phyloP scores from a whole-genome alignment of 2,113 vertebrate species.

The Meriones unguiculatus region DNA sequence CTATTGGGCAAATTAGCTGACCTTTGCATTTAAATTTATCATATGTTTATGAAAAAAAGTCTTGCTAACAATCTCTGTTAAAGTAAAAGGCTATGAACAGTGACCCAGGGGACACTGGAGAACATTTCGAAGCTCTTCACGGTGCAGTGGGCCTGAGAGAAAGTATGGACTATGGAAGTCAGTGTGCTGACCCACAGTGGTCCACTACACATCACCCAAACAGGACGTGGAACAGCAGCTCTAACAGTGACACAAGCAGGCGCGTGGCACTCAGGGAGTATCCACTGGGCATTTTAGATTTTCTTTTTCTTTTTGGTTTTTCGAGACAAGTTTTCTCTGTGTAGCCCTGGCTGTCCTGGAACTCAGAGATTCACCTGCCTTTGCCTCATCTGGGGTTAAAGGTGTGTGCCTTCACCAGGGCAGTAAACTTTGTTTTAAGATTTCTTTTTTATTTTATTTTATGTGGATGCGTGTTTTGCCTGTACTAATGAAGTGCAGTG shows the following conservation, averaged over 20 bases:
- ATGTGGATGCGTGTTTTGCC: not conserved
- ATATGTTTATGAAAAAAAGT: not conserved
- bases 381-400: too few species aligned
- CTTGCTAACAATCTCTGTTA: not conserved
- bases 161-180: too few species aligned
- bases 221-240: not conserved
- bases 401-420: too few species aligned
- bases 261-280: not conserved
- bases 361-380: too few species aligned
- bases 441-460: not conserved
- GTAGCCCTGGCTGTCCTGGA: too few species aligned
- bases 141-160: constrained; percentile 14
- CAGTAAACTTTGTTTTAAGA: too few species aligned
- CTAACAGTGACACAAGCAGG: not conserved
- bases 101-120: not conserved
- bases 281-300: not conserved
- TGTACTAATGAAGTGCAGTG: not conserved
- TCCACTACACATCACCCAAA: not conserved
- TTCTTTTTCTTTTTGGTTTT: too few species aligned
- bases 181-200: not conserved
- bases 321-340: too few species aligned
- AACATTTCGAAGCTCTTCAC: not conserved
- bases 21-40: constrained; percentile 33
- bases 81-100: not conserved
- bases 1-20: not conserved